Conservation (phyloP, 92 coral and sea anemone species). For the Ricordea florida region DNA sequence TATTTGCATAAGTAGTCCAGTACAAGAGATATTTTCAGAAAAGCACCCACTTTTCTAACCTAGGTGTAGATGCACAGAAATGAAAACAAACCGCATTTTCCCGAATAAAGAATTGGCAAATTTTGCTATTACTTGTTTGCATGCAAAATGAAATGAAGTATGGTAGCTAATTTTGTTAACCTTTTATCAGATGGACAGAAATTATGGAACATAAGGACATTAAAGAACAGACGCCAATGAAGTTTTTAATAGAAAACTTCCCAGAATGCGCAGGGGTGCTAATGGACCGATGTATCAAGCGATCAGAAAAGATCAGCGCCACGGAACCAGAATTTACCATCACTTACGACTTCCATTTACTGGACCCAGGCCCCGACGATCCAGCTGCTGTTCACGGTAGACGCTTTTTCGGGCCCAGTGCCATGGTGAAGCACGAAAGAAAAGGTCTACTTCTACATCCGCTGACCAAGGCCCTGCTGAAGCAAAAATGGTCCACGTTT, state of each 20-base stretch:
- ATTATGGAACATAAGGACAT: conserved; percentile 43
- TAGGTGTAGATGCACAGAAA: too few species aligned
- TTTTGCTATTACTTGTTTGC: too few species aligned
- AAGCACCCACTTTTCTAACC: too few species aligned
- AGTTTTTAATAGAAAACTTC: conserved; percentile 55
- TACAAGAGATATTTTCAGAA: too few species aligned
- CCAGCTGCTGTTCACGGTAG: conserved; percentile 39
- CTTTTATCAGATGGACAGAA: conserved; percentile 85
- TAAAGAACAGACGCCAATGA: conserved; percentile 62
- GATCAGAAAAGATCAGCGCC: conserved; percentile 32
- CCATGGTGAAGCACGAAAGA: conserved; percentile 61
- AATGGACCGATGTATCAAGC: conserved; percentile 70
- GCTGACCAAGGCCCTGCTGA: conserved; percentile 59
- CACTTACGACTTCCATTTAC: conserved; percentile 73
- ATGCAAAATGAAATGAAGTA: too few species aligned
- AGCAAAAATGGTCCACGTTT: conserved; percentile 72
- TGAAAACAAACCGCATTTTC: too few species aligned
- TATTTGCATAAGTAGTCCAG: too few species aligned
- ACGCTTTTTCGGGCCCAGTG: conserved; percentile 71
- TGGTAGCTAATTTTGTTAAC: too few species aligned
- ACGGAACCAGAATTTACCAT: conserved; percentile 47
- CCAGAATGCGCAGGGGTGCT: conserved; percentile 75
- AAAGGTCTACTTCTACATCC: conserved; percentile 64
- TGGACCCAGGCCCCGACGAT: conserved; percentile 93
- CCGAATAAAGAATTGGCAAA: too few species aligned